These are phyloP conservation scores for Diarsia brunnea DNA, from an alignment of 2,888 invertebrate genomes.

Conservation along the genomic window DNA sequence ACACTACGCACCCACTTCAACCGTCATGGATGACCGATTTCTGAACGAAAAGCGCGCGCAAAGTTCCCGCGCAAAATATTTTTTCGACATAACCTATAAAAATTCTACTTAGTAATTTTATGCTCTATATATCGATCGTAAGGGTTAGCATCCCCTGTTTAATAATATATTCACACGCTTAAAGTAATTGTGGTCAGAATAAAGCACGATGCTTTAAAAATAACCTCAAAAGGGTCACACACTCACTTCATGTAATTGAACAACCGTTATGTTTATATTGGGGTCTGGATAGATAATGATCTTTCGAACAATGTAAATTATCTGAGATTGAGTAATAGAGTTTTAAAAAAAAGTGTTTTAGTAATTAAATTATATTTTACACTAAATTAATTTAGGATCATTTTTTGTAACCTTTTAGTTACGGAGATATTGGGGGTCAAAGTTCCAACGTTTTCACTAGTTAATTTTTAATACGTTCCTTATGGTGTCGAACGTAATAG, in stretches of 20 bases:
- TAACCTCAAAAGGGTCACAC: conserved; percentile 82
- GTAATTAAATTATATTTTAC: background rate
- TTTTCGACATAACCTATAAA: conserved; percentile 54
- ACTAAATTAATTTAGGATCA: background rate
- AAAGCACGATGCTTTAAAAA: conserved; percentile 68
- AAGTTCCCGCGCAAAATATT: conserved; percentile 78
- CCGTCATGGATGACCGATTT: conserved; percentile 80
- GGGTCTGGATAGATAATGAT: conserved; percentile 62
- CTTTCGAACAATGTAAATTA: conserved; percentile 47
- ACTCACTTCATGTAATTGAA: conserved; percentile 82
- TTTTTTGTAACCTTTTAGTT: no score
- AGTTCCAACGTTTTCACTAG: no score
- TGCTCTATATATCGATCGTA: conserved; percentile 7
- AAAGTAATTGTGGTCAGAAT: conserved; percentile 66
- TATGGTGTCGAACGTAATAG: no score
- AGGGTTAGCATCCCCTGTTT: conserved; percentile 31
- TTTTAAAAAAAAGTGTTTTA: conserved; percentile 27
- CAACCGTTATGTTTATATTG: conserved; percentile 67
- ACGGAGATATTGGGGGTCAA: no score
- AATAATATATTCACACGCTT: conserved; percentile 59
- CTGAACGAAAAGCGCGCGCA: conserved; percentile 75
- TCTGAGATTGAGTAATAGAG: conserved; percentile 46
- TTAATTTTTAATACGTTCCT: no score
- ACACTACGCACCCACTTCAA: conserved; percentile 81
- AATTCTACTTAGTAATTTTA: background rate